Base-by-base conservation (phyloP, 2,113 vertebrate genomes). In the Archocentrus centrarchus region DNA sequence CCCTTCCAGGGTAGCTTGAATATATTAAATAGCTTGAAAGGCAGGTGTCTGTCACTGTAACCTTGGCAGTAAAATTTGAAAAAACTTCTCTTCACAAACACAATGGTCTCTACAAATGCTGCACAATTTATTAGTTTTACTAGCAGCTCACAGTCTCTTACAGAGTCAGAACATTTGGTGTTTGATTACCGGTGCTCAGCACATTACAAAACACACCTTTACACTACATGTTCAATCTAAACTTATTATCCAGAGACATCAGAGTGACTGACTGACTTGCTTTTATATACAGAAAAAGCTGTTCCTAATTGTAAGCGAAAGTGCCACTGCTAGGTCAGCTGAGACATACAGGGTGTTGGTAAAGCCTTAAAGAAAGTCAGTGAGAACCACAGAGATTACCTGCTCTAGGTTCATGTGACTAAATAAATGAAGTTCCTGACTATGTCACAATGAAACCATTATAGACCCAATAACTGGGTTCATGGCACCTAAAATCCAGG, bases 11-110 rank as follows among this genome's bases (percentile, higher is more conserved):
- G 2, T 55, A 53, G 82, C 77, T 81, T 75, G 79, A 80, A 80
- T 50, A 35, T 14, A 59, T 41, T 59, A 75, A 86, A 78, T 82
- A 44, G 27, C 58, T 63, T 62, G 37, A 83, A 83, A 17, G 59
- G 68, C 68, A 77, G 77, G 24, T 58, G 80, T 30, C 11, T 77
- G 82, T 83, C 68, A 15, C 24, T 39, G 37, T 55, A 47, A 61
- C 24, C 37, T 77, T 59, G 37, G 15, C 3, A 20, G 30, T 8
- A 3, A 55, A 30, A 41, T 18, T 10, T 1, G 0, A n/a, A 32
- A 32, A 79, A 1, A 41, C 70, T 70, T 80, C 77, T 68, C 76
- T 18, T 35, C 57, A 27, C 18, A 8, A n/a, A 10, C 30, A 57
- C 37, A 8, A 55, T 27, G 59, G 35, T 61, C 35, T 44, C 47